Base-by-base conservation (phyloP, 1,140 invertebrate species). In the Temnothorax nylanderi region DNA sequence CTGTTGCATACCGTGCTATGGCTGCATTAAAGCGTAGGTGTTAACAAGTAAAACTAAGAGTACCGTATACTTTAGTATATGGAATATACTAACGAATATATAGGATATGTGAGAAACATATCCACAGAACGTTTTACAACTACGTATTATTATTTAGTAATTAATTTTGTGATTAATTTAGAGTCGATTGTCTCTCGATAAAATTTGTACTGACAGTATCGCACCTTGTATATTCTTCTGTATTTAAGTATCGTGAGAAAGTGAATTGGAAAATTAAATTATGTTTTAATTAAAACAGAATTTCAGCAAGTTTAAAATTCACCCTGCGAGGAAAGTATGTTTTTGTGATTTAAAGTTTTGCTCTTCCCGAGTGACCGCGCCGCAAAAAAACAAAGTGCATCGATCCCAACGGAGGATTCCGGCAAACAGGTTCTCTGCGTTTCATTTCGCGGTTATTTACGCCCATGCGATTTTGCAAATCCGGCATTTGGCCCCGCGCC, bases 371-470 rank as follows among this genome's bases (percentile, higher is more conserved):
- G 51, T 74, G 89, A 90, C 81, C 81, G 41, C 41, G 60, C 37
- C 72, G 72, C 77, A 49, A 67, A 67, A 84, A 85, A 44, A 65
- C 72, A 76, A 78, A 90, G 72, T 56, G 76, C 77, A 74, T 78
- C 89, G 89, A 86, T 69, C 41, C 77, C 49, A 77, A 62, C 51
- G 69, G 64, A 86, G 82, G 67, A 91, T 90, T 87, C 86, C 60
- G 74, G 41, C 89, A 88, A 90, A 90, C 89, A 87, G 77, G 34
- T 51, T 69, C 76, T 76, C 56, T 51, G 72, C 84, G 87, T 91
- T 91, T 80, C 89, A 90, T 90, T 91, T 90, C 89, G 89, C 87
- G 87, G 89, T 91, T 91, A 90, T 91, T 91, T 91, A 90, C 89
- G 87, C 54, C 84, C 62, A 47, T 44, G 54, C 84, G 89, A 87